These are phyloP conservation scores for Darevskia nairensis DNA, from an alignment of 2,797 vertebrate species.

Conservation along the genomic window DNA sequence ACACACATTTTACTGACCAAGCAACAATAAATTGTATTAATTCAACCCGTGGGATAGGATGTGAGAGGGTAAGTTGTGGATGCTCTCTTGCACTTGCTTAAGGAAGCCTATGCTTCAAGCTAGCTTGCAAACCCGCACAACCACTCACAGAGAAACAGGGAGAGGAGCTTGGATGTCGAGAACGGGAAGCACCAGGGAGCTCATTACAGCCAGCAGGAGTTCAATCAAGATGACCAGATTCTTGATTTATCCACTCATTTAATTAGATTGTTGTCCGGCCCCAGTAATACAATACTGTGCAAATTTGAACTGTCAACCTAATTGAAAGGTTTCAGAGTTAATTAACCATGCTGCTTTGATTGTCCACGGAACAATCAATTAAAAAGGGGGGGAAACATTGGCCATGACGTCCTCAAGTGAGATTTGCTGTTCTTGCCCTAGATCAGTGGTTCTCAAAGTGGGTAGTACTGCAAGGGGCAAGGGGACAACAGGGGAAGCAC, in stretches of 20 bases:
- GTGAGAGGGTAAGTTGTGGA: too few relatives aligned
- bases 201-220: background rate
- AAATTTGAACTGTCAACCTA: background rate
- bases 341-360: background rate
- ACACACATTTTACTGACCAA: too few relatives aligned
- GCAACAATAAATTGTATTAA: too few relatives aligned
- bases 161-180: background rate
- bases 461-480: too few relatives aligned
- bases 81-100: too few relatives aligned
- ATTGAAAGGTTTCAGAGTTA: background rate
- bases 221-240: background rate
- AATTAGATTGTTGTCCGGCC: background rate
- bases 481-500: too few relatives aligned
- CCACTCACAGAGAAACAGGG: background rate
- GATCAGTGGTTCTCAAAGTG: too few relatives aligned
- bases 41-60: too few relatives aligned
- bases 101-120: too few relatives aligned
- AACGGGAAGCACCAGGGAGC: background rate
- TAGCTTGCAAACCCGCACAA: too few relatives aligned
- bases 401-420: too few relatives aligned
- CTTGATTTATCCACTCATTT: background rate
- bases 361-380: background rate
- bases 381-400: background rate
- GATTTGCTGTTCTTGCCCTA: too few relatives aligned
- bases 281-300: background rate